Conservation (phyloP, 2,113 vertebrate genomes). For the Lepisosteus oculatus region DNA sequence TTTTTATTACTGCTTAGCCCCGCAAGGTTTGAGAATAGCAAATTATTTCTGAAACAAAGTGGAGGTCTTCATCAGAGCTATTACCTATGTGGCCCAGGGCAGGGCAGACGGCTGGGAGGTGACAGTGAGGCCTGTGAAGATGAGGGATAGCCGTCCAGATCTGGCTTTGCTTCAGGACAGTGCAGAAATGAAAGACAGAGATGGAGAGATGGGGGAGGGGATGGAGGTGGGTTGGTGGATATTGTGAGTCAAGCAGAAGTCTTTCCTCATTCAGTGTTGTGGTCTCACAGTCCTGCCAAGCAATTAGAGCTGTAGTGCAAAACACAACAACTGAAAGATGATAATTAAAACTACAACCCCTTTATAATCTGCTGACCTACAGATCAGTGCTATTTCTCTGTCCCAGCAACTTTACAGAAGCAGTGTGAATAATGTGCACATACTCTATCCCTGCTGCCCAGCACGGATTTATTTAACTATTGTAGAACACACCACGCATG, state of each 20-base stretch:
- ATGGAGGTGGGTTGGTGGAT: conserved; percentile 15
- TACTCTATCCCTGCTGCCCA: not conserved
- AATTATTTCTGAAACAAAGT: conserved; percentile 84
- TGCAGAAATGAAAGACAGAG: conserved; percentile 23
- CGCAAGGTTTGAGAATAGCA: conserved; percentile 68
- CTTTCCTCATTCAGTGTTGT: conserved; percentile 1
- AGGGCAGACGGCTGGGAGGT: conserved; percentile 47
- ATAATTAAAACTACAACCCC: conserved; percentile 68
- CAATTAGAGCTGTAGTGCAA: conserved; percentile 65
- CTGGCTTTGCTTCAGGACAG: conserved; percentile 65
- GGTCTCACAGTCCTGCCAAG: conserved; percentile 52
- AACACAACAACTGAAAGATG: conserved; percentile 60
- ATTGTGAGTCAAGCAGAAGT: conserved; percentile 20
- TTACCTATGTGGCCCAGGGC: conserved; percentile 70
- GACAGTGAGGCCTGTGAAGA: conserved; percentile 46
- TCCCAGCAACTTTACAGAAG: not conserved
- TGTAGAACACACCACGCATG: conserved; percentile 31
- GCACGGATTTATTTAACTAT: conserved; percentile 31
- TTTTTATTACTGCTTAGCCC: conserved; percentile 71
- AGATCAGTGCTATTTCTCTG: not conserved
- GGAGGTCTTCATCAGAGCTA: conserved; percentile 76
- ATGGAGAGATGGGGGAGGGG: conserved; percentile 31
- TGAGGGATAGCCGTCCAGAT: conserved; percentile 71
- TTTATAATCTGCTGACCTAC: conserved; percentile 27
- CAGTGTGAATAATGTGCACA: no score